Base-by-base conservation (phyloP, 2,797 vertebrate genomes). In the Valencia hispanica region DNA sequence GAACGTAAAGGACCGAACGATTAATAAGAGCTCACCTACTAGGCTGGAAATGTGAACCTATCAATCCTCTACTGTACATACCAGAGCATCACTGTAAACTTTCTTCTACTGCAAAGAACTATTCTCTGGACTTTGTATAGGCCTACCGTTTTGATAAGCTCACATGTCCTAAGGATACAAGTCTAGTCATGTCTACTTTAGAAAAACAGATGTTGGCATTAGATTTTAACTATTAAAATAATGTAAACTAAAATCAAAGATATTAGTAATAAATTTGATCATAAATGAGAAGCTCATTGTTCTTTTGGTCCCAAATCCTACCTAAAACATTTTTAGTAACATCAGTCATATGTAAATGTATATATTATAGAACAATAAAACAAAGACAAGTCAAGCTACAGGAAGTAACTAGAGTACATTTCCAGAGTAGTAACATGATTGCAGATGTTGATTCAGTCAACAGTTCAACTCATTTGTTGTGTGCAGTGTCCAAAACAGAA, bases 1-100 rank as follows among this genome's bases (percentile, higher is more conserved):
- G 3, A 69, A 32, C 94, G 94, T 89, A 93, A 91, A 91, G 14
- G 32, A 0, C 82, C 95, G 95, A 94, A 78, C 61, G 72, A 30
- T n/a, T 15, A 34, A 50, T 47, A 17, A 43, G 14, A 4, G 70
- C 22, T 51, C 25, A 32, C 32, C 30, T 30, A 18, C 14, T 32
- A 1, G 20, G 61, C 61, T 36, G 18, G 32, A 63, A 32, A 59
- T 11, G 7, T 59, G 57, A 59, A 59, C 0, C 27, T 18, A 17
- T 18, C 27, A 30, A 2, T 34, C 30, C 32, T 11, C 15, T 32
- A 3, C 17, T 59, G 30, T 32, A 59, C 5, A 6, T 15, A 2
- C 6, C 14, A 18, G 57, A 63, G 36, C 17, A 9, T 34, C 18
- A 20, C 17, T 36, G 30, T 36, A 10, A 63, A 30, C 59, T 36